Evolutionary conservation across 1,140 invertebrate genomes (phyloP).

Genomic region (Dinothrombium tinctorium): DNA sequence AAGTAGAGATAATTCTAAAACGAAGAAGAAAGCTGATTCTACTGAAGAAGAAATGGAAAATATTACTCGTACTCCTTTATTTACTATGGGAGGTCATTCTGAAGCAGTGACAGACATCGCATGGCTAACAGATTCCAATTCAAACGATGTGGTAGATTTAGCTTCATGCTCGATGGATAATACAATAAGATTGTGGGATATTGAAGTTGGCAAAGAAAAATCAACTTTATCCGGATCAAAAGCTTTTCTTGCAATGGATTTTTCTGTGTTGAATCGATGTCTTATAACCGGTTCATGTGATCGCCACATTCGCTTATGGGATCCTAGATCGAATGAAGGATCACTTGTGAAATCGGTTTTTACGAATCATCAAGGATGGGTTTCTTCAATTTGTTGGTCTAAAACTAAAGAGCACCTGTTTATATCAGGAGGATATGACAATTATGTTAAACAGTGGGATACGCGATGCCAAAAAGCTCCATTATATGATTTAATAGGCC

Average conservation of each 20-base stretch:
- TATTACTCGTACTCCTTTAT: slow-evolving; percentile 32
- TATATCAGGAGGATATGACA: slow-evolving; percentile 77
- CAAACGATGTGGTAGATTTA: slow-evolving; percentile 20
- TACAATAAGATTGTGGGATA: slow-evolving; percentile 79
- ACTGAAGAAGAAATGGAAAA: slow-evolving; percentile 9
- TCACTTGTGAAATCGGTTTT: slow-evolving; percentile 61
- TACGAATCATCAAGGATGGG: slow-evolving; percentile 74
- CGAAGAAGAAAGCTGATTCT: slow-evolving; percentile 5
- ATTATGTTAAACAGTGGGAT: slow-evolving; percentile 83
- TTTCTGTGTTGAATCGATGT: slow-evolving; percentile 44
- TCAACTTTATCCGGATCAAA: slow-evolving; percentile 40
- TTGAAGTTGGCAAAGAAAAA: slow-evolving; percentile 37
- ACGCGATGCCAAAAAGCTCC: slow-evolving; percentile 69
- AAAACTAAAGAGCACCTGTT: slow-evolving; percentile 58
- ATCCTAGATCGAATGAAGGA: slow-evolving; percentile 65
- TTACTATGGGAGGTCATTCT: slow-evolving; percentile 72
- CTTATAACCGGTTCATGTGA: slow-evolving; percentile 71
- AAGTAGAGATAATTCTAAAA: slow-evolving; percentile 4
- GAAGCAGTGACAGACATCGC: slow-evolving; percentile 60
- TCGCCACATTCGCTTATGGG: slow-evolving; percentile 64
- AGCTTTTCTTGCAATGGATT: slow-evolving; percentile 63
- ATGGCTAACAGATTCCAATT: slow-evolving; percentile 41
- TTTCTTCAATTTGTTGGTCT: slow-evolving; percentile 70
- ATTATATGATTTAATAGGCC: slow-evolving; percentile 73
- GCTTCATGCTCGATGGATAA: slow-evolving; percentile 83